Evolutionary conservation across 1,140 invertebrate species (phyloP).

Genomic region (Drosophila nigrodunni): DNA sequence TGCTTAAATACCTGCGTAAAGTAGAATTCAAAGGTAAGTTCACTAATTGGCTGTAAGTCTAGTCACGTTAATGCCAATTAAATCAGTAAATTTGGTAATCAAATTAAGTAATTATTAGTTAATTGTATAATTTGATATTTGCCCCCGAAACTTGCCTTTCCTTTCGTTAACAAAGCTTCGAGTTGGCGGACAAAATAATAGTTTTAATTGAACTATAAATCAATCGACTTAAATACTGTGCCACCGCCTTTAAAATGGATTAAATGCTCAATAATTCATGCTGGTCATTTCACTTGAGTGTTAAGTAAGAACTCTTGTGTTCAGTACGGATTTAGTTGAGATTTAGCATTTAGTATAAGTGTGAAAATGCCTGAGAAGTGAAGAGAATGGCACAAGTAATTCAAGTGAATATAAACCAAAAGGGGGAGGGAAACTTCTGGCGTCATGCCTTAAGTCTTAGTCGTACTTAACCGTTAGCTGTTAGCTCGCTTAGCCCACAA

Average conservation of each 20-base stretch:
- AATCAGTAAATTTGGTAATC: no score
- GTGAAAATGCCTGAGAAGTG: background rate
- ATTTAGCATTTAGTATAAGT: background rate
- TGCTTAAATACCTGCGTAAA: constrained; percentile 93
- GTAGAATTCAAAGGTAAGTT: constrained; percentile 93
- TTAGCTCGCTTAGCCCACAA: constrained; percentile 35
- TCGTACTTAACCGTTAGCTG: constrained; percentile 9
- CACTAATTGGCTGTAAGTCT: background rate
- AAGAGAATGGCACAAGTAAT: constrained; percentile 67
- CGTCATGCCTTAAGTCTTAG: constrained; percentile 8
- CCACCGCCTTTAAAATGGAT: no score
- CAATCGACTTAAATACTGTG: no score
- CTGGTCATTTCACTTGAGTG: background rate
- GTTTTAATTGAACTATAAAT: no score
- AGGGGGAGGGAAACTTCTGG: background rate
- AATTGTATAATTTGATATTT: background rate
- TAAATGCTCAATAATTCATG: background rate
- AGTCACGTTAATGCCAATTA: no score
- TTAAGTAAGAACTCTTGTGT: background rate
- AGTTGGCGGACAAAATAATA: no score
- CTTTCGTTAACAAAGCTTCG: no score
- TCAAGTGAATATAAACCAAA: constrained; percentile 57
- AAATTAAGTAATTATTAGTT: no score
- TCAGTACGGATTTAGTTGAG: background rate
- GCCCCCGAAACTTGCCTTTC: background rate